These are phyloP conservation scores for Ligdia adustata DNA, from an alignment of 2,888 invertebrate genomes.

Conservation along the genomic window DNA sequence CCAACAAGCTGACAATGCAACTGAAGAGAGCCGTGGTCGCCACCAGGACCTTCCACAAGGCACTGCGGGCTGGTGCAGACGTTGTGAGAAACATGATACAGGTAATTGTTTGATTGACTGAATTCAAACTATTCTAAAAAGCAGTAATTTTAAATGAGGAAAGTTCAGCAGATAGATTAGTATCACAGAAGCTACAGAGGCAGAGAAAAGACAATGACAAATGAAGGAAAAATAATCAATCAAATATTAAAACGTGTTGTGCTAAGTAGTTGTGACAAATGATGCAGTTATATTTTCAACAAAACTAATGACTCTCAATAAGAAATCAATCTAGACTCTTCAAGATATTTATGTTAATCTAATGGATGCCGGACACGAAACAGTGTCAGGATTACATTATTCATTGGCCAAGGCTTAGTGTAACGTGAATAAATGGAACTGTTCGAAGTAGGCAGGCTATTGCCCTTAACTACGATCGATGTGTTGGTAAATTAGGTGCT, in stretches of 20 bases:
- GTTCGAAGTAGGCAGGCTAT: constrained; percentile 13
- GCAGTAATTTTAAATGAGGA: too few species aligned
- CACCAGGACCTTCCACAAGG: constrained; percentile 96
- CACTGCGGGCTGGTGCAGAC: constrained; percentile 91
- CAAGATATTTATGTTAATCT: constrained; percentile 19
- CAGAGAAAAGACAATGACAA: too few species aligned
- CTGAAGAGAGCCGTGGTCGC: constrained; percentile 97
- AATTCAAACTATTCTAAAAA: too few species aligned
- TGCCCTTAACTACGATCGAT: constrained; percentile 3
- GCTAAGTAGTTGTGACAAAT: too few species aligned
- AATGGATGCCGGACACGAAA: constrained; percentile 14
- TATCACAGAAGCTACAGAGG: too few species aligned
- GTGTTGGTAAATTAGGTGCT: background rate
- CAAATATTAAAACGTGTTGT: too few species aligned
- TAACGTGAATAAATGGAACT: constrained; percentile 13
- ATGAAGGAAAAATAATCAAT: too few species aligned
- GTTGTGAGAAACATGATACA: constrained; percentile 90
- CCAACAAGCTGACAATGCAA: constrained; percentile 94
- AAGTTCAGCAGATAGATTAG: too few species aligned
- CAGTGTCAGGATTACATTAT: constrained; percentile 24
- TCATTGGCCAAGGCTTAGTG: constrained; percentile 11
- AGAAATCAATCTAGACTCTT: constrained; percentile 4
- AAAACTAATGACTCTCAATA: too few species aligned
- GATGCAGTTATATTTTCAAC: too few species aligned
- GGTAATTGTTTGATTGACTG: too few species aligned